phyloP scores from a whole-genome alignment of 2,113 vertebrate species.

The Seriola dumerili region DNA sequence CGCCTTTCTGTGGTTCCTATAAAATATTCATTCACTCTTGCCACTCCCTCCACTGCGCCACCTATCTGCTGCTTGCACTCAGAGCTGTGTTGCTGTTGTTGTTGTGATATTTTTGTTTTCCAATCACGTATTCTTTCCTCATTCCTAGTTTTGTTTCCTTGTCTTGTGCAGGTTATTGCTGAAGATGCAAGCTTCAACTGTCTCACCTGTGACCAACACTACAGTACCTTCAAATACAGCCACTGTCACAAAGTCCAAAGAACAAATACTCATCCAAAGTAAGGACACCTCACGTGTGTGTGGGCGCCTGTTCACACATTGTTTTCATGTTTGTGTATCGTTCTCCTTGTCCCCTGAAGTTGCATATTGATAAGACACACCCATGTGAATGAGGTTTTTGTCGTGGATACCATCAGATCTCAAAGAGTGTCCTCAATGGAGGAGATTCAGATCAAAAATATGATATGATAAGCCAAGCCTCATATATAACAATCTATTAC shows the following conservation, averaged over 20 bases:
- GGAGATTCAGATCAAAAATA: neutral
- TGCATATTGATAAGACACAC: conserved; percentile 12
- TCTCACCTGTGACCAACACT: conserved; percentile 72
- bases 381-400: conserved; percentile 12
- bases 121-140: neutral
- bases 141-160: neutral
- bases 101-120: neutral
- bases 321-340: neutral
- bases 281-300: conserved; percentile 43
- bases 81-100: too few relatives aligned
- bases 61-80: neutral
- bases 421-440: neutral
- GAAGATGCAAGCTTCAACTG: conserved; percentile 83
- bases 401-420: neutral
- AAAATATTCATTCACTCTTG: neutral
- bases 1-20: conserved; percentile 20
- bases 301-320: neutral
- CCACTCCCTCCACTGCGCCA: neutral
- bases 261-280: conserved; percentile 87
- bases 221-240: conserved; percentile 63
- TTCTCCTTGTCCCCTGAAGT: too few relatives aligned
- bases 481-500: conserved; percentile 7
- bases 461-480: conserved; percentile 4
- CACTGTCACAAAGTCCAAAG: conserved; percentile 75
- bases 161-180: conserved; percentile 68